Evolutionary conservation across 2,888 invertebrate genomes (phyloP).

Genomic region (Petrolisthes manimaculis): DNA sequence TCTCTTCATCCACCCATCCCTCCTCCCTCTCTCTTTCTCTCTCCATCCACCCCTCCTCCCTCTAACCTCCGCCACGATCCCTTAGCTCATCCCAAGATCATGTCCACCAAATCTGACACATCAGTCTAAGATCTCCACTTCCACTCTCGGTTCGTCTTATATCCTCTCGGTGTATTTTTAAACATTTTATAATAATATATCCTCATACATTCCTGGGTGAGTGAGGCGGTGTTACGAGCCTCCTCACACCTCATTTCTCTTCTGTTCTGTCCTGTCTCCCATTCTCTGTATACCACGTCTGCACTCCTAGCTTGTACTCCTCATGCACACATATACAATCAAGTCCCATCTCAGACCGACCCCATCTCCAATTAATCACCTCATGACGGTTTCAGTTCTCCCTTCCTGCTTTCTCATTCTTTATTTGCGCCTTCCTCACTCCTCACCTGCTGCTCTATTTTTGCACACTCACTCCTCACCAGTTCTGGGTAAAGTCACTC

Average conservation of each 20-base stretch:
- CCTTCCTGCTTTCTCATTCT: neutral
- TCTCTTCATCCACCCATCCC: neutral
- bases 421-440: neutral
- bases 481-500: neutral
- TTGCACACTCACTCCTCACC: neutral
- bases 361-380: neutral
- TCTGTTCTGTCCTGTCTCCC: too few relatives aligned
- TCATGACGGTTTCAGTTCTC: neutral
- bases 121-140: neutral
- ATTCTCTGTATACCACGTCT: too few relatives aligned
- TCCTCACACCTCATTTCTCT: too few relatives aligned
- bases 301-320: neutral
- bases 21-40: neutral
- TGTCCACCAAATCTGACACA: neutral
- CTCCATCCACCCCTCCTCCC: neutral
- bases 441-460: neutral
- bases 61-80: neutral
- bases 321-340: too few relatives aligned
- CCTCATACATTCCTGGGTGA: too few relatives aligned
- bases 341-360: neutral
- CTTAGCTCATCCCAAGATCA: neutral
- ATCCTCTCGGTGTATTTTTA: neutral
- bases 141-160: neutral
- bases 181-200: too few relatives aligned
- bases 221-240: too few relatives aligned